Percentiles rank a stretch among this genome's conserved stretches.
Conservation (phyloP, 2,797 vertebrate genomes). For the Spheniscus humboldti region DNA sequence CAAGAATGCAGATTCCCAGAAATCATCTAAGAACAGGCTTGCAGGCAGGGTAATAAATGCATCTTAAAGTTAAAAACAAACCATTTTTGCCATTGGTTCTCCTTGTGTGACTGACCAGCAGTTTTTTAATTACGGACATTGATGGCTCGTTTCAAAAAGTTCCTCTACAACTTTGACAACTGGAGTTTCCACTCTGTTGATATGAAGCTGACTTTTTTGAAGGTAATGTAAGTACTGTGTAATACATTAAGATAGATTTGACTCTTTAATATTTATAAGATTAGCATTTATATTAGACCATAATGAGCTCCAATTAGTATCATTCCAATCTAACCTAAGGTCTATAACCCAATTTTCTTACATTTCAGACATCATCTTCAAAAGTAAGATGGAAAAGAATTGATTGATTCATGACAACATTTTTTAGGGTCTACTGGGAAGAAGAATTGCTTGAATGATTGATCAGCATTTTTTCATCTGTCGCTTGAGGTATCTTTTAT, state of each 20-base stretch:
- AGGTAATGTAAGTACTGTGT: constrained; percentile 47
- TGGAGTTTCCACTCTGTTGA: constrained; percentile 39
- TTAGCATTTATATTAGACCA: constrained; percentile 71
- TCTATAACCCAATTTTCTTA: constrained; percentile 66
- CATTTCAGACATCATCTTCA: constrained; percentile 60
- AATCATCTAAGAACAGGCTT: not conserved
- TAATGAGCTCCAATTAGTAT: constrained; percentile 71
- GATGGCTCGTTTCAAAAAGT: not conserved
- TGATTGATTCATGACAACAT: constrained; percentile 69
- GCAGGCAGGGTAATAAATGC: not conserved
- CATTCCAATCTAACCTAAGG: constrained; percentile 61
- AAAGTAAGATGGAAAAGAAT: constrained; percentile 50
- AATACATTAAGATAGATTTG: constrained; percentile 62
- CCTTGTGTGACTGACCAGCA: not conserved
- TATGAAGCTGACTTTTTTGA: constrained; percentile 47
- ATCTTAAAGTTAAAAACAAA: not conserved
- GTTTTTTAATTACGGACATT: not conserved
- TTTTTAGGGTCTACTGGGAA: constrained; percentile 61
- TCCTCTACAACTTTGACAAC: constrained; percentile 30
- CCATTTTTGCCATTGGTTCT: not conserved
- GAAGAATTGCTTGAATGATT: constrained; percentile 63
- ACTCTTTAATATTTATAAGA: constrained; percentile 69
- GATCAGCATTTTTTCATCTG: constrained; percentile 63
- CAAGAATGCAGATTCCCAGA: not conserved
- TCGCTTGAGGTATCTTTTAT: constrained; percentile 36